Evolutionary conservation across 2,113 vertebrate species (phyloP).

Genomic region (Corydoras sp.): DNA sequence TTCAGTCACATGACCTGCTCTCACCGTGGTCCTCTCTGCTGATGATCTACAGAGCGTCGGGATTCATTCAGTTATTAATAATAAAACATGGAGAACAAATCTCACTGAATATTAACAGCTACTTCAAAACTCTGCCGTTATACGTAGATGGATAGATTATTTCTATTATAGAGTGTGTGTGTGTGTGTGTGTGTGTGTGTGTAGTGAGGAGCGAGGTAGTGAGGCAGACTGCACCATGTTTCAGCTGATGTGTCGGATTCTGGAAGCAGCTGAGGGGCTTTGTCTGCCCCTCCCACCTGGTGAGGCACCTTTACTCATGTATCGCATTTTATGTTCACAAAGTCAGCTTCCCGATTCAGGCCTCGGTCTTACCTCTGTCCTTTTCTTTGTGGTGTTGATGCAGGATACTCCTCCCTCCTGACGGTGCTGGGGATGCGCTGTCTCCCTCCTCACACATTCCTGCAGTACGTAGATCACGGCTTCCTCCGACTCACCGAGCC

Average conservation of each 20-base stretch:
- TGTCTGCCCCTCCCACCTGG: constrained; percentile 88
- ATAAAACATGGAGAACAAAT: too few species aligned
- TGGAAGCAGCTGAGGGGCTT: constrained; percentile 77
- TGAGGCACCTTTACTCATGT: constrained; percentile 51
- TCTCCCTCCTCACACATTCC: constrained; percentile 78
- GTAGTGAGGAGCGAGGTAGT: constrained; percentile 66
- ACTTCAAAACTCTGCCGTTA: too few species aligned
- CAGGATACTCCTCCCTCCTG: constrained; percentile 85
- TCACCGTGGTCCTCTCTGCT: too few species aligned
- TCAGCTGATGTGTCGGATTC: constrained; percentile 82
- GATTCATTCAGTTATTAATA: too few species aligned
- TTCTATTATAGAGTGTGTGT: background rate
- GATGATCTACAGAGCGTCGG: too few species aligned
- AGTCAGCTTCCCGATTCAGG: background rate
- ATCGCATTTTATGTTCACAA: background rate
- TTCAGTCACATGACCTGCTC: too few species aligned
- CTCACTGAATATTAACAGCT: too few species aligned
- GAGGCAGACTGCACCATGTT: constrained; percentile 74
- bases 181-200: constrained; percentile 24
- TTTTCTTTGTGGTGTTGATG: background rate
- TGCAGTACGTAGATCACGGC: constrained; percentile 80
- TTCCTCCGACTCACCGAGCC: constrained; percentile 73
- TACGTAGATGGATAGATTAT: too few species aligned
- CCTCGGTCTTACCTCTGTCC: background rate
- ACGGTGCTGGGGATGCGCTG: constrained; percentile 74